A percentile compares a stretch with the other conserved stretches of the same genome.
These are phyloP conservation scores for Sus scrofa DNA, from an alignment of 2,113 vertebrate species.

Conservation along the genomic window T2T-Sscrofa CM000812.6:242647501-242648000, in stretches of 20 bases:
- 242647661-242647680: slow-evolving; percentile 1
- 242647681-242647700: slow-evolving; percentile 71
- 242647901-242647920: slow-evolving; percentile 76
- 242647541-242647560: background rate
- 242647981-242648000: slow-evolving; percentile 81
- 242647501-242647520: background rate
- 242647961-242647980: slow-evolving; percentile 84
- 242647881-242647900: slow-evolving; percentile 70
- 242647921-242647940: slow-evolving; percentile 77
- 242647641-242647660: background rate
- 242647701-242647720: slow-evolving; percentile 64
- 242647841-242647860: slow-evolving; percentile 33
- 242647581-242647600: background rate
- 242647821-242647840: slow-evolving; percentile 76
- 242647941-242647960: slow-evolving; percentile 80
- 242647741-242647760: slow-evolving; percentile 70
- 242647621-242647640: background rate
- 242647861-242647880: slow-evolving; percentile 64
- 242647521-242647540: slow-evolving; percentile 32
- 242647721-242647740: slow-evolving; percentile 64
- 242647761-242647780: slow-evolving; percentile 71
- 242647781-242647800: slow-evolving; percentile 65
- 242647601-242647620: background rate
- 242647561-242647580: background rate
- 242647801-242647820: slow-evolving; percentile 79